phyloP scores from a whole-genome alignment of 1,140 invertebrate species.

The Trichonephila clavipes region DNA sequence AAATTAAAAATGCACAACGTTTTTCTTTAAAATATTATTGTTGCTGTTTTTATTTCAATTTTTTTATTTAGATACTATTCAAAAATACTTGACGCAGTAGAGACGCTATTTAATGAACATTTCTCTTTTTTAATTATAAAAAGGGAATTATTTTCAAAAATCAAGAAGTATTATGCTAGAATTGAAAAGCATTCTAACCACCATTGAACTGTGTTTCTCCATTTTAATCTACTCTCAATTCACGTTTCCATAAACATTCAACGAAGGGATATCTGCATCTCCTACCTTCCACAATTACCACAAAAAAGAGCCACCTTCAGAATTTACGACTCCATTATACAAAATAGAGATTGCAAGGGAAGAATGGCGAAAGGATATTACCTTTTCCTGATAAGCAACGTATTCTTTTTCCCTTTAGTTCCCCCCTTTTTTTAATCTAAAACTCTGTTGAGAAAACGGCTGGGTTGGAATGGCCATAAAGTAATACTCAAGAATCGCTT shows the following conservation, averaged over 20 bases:
- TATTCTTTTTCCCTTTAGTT: background rate
- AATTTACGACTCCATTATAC: constrained; percentile 35
- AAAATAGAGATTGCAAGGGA: background rate
- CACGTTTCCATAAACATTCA: constrained; percentile 2
- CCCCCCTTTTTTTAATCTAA: background rate
- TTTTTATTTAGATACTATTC: too few species aligned
- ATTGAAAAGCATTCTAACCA: background rate
- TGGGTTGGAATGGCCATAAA: constrained; percentile 26
- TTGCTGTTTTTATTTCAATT: too few species aligned
- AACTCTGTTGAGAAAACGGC: background rate
- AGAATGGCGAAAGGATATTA: constrained; percentile 18
- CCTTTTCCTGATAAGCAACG: constrained; percentile 4
- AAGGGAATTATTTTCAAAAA: too few species aligned
- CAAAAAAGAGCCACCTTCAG: background rate
- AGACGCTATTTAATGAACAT: too few species aligned
- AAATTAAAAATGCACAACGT: too few species aligned
- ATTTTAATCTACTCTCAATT: background rate
- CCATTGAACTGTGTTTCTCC: background rate
- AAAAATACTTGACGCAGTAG: too few species aligned
- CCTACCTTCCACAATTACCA: background rate
- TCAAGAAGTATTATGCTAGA: background rate
- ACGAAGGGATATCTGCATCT: background rate
- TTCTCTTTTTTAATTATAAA: too few species aligned
- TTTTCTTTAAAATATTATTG: too few species aligned
- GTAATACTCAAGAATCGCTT: constrained; percentile 30